A percentile compares a stretch with the other conserved stretches of the same genome.
Conservation (phyloP, 1,140 invertebrate species). For the Brachionus rotundiformis region DNA sequence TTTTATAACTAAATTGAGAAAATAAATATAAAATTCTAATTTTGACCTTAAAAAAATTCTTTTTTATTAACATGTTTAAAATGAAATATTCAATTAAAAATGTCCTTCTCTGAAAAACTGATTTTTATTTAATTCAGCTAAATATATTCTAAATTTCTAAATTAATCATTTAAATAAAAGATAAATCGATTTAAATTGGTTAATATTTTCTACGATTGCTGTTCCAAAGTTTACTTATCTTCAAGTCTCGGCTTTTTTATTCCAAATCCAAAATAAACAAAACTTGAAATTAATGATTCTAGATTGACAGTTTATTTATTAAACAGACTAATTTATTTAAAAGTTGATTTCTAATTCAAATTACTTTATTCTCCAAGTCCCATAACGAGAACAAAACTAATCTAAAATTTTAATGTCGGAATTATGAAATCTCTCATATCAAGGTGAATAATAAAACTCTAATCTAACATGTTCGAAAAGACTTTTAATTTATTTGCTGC, state of each 20-base stretch:
- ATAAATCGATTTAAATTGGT: no score
- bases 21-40: constrained; percentile 26
- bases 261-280: neutral
- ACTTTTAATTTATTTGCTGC: neutral
- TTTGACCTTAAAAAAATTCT: constrained; percentile 11
- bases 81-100: neutral
- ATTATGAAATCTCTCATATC: constrained; percentile 1
- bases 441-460: neutral
- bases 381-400: neutral
- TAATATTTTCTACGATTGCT: no score
- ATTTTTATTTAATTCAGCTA: no score
- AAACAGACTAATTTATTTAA: constrained; percentile 27
- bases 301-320: constrained; percentile 43
- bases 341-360: neutral
- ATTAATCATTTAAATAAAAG: no score
- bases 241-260: neutral
- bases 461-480: neutral
- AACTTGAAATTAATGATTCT: constrained; percentile 51
- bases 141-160: no score
- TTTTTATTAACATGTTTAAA: neutral
- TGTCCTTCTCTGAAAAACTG: neutral
- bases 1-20: constrained; percentile 27
- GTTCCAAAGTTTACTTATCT: no score
- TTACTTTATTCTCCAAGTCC: constrained; percentile 1
- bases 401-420: constrained; percentile 3